A percentile compares a stretch with the other conserved stretches of the same genome.
Evolutionary conservation across 2,113 vertebrate genomes (phyloP).

Genomic region (Oncorhynchus tshawytscha): DNA sequence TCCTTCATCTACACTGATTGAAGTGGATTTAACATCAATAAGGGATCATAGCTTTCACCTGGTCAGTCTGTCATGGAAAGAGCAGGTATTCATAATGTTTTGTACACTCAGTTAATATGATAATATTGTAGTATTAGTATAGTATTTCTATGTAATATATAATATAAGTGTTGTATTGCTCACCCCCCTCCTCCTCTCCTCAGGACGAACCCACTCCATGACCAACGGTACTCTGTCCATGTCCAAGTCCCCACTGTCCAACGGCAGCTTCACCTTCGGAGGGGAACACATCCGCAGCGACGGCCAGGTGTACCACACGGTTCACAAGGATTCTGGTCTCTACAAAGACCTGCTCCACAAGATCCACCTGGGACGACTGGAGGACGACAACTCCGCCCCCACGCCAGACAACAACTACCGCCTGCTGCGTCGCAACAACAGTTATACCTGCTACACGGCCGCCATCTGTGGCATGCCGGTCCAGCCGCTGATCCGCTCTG

Average conservation of each 20-base stretch:
- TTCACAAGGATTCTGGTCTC: constrained; percentile 97
- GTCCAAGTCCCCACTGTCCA: constrained; percentile 87
- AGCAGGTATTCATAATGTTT: no score
- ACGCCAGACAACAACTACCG: constrained; percentile 82
- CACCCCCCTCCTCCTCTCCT: no score
- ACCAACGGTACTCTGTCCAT: constrained; percentile 75
- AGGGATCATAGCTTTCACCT: no score
- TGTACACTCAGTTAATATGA: no score
- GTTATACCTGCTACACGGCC: constrained; percentile 96
- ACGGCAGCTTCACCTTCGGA: constrained; percentile 91
- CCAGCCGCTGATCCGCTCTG: constrained; percentile 82
- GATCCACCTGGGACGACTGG: constrained; percentile 88
- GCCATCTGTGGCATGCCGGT: constrained; percentile 96
- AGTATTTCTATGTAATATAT: no score
- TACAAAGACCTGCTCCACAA: constrained; percentile 97
- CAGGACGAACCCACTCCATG: constrained; percentile 86
- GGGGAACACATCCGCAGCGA: constrained; percentile 86
- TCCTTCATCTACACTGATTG: no score
- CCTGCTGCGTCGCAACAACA: constrained; percentile 93
- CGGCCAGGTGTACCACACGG: constrained; percentile 95
- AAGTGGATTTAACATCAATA: no score
- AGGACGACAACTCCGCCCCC: constrained; percentile 74
- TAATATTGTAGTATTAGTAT: no score
- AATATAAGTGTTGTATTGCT: no score
- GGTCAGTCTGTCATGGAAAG: no score